Evolutionary conservation across 2,888 invertebrate genomes (phyloP).

Genomic region (Diarsia dahlii): DNA sequence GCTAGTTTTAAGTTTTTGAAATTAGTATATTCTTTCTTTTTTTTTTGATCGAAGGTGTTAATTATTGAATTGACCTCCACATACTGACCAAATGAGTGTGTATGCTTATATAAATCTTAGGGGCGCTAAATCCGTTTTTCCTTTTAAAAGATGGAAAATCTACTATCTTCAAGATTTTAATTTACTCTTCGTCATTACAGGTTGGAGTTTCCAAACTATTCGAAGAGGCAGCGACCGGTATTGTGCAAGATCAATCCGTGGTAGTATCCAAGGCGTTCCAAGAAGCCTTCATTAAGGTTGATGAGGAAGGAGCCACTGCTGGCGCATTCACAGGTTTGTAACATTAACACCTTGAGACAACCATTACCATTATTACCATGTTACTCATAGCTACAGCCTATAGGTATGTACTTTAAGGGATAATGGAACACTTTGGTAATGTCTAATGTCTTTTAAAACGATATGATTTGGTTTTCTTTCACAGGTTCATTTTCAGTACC

Average conservation of each 20-base stretch:
- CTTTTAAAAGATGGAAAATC: not conserved
- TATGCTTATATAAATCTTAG: not conserved
- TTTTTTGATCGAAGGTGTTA: too few species aligned
- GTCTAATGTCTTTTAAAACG: not conserved
- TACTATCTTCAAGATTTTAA: not conserved
- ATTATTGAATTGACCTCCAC: not conserved
- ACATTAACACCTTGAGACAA: not conserved
- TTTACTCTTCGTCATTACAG: constrained; percentile 56
- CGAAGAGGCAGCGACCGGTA: constrained; percentile 68
- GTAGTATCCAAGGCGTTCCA: constrained; percentile 93
- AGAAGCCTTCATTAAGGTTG: constrained; percentile 95
- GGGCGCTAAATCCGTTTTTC: not conserved
- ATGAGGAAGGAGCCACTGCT: constrained; percentile 95
- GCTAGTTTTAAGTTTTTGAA: not conserved
- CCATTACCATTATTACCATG: not conserved
- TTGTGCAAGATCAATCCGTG: constrained; percentile 69
- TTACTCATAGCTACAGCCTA: not conserved
- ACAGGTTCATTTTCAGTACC: constrained; percentile 45
- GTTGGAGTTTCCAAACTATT: constrained; percentile 76
- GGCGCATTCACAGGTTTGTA: constrained; percentile 93
- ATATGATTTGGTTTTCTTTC: constrained; percentile 15
- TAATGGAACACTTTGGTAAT: too few species aligned
- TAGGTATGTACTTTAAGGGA: not conserved
- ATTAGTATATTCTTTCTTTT: not conserved
- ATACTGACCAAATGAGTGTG: too few species aligned